Evolutionary conservation across 1,140 invertebrate species (phyloP).

Genomic region (Mylabris phalerata): DNA sequence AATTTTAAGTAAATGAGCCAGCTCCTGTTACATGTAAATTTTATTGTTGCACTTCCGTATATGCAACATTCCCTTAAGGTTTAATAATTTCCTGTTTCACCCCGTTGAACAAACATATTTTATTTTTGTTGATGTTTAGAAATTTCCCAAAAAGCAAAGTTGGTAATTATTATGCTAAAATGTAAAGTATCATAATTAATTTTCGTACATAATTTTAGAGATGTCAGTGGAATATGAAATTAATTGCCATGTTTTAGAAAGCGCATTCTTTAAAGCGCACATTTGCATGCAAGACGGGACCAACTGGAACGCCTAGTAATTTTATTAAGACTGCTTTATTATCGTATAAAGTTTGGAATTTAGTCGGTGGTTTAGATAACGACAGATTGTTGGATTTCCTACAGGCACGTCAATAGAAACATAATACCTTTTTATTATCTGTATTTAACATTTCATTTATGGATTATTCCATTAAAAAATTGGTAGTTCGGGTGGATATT

Average conservation of each 20-base stretch:
- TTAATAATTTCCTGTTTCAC: too few species aligned
- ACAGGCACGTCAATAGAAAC: slow-evolving; percentile 2
- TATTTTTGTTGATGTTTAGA: too few species aligned
- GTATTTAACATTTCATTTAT: neutral
- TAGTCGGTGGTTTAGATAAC: slow-evolving; percentile 9
- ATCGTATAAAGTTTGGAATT: slow-evolving; percentile 18
- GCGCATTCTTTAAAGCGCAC: slow-evolving; percentile 16
- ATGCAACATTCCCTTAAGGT: too few species aligned
- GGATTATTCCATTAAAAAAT: neutral
- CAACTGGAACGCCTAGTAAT: slow-evolving; percentile 17
- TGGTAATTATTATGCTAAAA: slow-evolving; percentile 17
- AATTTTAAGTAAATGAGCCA: too few species aligned
- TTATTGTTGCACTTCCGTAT: too few species aligned
- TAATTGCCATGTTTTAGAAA: slow-evolving; percentile 18
- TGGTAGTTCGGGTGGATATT: too few species aligned
- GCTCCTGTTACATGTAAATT: too few species aligned
- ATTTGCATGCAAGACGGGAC: slow-evolving; percentile 22
- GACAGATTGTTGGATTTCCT: slow-evolving; percentile 8
- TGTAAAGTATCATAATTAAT: slow-evolving; percentile 21
- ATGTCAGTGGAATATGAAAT: slow-evolving; percentile 21
- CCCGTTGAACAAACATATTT: too few species aligned
- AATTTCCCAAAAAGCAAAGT: neutral
- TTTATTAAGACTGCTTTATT: slow-evolving; percentile 22
- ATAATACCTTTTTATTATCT: neutral
- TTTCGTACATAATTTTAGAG: slow-evolving; percentile 20